These are phyloP conservation scores for Desoria tigrina DNA, from an alignment of 2,888 invertebrate genomes.

Conservation along the genomic window DNA sequence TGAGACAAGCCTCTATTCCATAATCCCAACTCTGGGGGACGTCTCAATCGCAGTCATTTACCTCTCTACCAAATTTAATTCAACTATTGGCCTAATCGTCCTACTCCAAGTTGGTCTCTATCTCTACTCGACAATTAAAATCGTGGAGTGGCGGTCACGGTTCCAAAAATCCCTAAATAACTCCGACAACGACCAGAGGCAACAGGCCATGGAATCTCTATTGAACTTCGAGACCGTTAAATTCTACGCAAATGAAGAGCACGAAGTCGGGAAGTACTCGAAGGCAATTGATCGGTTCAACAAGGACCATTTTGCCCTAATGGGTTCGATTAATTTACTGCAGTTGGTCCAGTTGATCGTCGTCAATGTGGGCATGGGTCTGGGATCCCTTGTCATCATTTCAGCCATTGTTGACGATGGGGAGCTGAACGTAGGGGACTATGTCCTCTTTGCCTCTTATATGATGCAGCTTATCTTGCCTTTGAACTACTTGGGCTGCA, in stretches of 20 bases:
- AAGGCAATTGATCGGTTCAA: constrained; percentile 58
- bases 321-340: constrained; percentile 59
- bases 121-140: constrained; percentile 57
- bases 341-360: constrained; percentile 61
- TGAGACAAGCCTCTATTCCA: constrained; percentile 60
- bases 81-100: constrained; percentile 62
- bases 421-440: constrained; percentile 61
- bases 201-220: constrained; percentile 61
- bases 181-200: constrained; percentile 59
- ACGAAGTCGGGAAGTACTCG: constrained; percentile 59
- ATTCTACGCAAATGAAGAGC: constrained; percentile 61
- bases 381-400: constrained; percentile 60
- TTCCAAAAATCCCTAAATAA: constrained; percentile 60
- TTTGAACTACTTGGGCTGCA: constrained; percentile 63
- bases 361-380: constrained; percentile 59
- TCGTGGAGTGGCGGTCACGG: constrained; percentile 63
- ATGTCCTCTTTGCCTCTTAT: constrained; percentile 63
- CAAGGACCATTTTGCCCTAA: constrained; percentile 58
- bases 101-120: constrained; percentile 60
- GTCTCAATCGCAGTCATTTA: constrained; percentile 63
- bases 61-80: constrained; percentile 61
- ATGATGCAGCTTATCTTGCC: constrained; percentile 61
- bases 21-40: constrained; percentile 62
- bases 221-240: constrained; percentile 64
- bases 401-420: constrained; percentile 57